phyloP scores from a whole-genome alignment of 2,113 vertebrate species.

The Cranoglanis bouderius region DNA sequence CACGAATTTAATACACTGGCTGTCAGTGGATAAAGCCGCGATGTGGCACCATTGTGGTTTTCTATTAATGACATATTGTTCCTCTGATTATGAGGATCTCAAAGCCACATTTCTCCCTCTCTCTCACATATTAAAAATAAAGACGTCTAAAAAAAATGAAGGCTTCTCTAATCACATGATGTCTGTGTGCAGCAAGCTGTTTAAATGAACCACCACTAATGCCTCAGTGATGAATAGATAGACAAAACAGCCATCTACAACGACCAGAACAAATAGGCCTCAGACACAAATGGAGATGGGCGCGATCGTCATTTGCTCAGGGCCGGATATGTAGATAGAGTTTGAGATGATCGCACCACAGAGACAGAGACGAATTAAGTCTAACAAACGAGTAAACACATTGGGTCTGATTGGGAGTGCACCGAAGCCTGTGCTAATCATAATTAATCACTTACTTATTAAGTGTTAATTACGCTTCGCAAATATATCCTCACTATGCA shows the following conservation, averaged over 20 bases:
- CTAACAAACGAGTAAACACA: conserved; percentile 73
- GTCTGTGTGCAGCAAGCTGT: conserved; percentile 48
- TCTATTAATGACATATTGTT: conserved; percentile 55
- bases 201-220: conserved; percentile 61
- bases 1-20: neutral
- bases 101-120: conserved; percentile 33
- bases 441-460: conserved; percentile 86
- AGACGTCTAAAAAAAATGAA: conserved; percentile 38
- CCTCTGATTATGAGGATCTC: conserved; percentile 59
- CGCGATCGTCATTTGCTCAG: conserved; percentile 59
- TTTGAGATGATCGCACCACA: conserved; percentile 46
- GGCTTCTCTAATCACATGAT: conserved; percentile 56
- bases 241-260: conserved; percentile 58
- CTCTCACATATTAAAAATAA: conserved; percentile 5
- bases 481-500: conserved; percentile 74
- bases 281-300: conserved; percentile 59
- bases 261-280: conserved; percentile 70
- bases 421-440: conserved; percentile 75
- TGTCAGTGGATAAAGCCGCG: conserved; percentile 28
- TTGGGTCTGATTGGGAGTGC: conserved; percentile 74
- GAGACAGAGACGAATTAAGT: conserved; percentile 75
- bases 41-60: conserved; percentile 35
- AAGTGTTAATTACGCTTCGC: conserved; percentile 77
- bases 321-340: conserved; percentile 68
- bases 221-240: conserved; percentile 69